Evolutionary conservation across 2,113 vertebrate species (phyloP), one percentile per base, ranked within the genome.

Genomic region (Psammodynastes pulverulentus): DNA sequence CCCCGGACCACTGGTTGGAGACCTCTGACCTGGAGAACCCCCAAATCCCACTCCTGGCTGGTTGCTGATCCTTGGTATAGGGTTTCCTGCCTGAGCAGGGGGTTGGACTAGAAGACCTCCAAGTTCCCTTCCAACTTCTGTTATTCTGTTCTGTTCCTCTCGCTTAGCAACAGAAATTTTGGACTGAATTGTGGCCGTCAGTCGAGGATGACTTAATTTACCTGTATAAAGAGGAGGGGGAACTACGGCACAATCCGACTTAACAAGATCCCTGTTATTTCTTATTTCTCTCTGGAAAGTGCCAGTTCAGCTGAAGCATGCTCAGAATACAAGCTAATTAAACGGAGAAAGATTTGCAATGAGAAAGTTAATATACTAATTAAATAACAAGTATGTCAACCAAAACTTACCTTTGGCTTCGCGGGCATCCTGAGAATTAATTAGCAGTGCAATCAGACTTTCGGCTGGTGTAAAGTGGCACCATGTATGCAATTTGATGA

Each of bases 321-420:
- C 95, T 96, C 97, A 96, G 92, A 96, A 84, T 96, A 97, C 88
- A 94, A 95, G 94, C 95, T 97, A 97, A 97, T 97, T 97, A 97
- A 96, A 97, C 90, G 91, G 92, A 97, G 92, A 97, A 97, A 95
- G 1, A 2, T 97, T 96, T 95, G 94, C 96, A 94, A 96, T 95
- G 72, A 93, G 95, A 94, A 96, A 96, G 92, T 96, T 96, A 97
- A 97, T 96, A 97, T 97, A 95, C 96, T 97, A 97, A 97, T 97
- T 97, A 97, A 97, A 97, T 95, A 89, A 96, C 95, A 96, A 97
- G 84, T 95, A 95, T 93, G 94, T 92, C 95, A 96, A 95, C 95
- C 95, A 96, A 95, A 96, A 96, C 97, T 94, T 97, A 56, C 95
- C 94, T 97, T 96, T 96, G 95, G 95, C 93, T 97, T 97, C 95